Evolutionary conservation across 1,140 invertebrate species (phyloP).

Genomic region (Drosophila yakuba): DNA sequence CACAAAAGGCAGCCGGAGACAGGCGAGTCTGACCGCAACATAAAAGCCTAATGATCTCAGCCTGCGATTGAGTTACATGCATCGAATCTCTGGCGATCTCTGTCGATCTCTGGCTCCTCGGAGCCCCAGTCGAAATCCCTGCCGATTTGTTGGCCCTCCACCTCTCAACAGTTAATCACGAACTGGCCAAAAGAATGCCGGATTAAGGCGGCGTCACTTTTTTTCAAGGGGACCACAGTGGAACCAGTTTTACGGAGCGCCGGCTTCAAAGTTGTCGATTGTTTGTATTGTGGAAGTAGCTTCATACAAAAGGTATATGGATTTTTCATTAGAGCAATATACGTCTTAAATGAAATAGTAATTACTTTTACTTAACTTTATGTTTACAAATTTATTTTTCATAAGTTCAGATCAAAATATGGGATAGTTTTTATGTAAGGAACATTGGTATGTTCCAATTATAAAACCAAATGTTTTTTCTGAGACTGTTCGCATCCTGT

Average conservation of each 20-base stretch:
- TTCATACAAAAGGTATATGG: conserved; percentile 4
- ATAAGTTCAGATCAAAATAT: too few relatives aligned
- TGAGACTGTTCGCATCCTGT: background rate
- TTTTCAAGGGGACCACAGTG: conserved; percentile 26
- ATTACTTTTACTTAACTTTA: too few relatives aligned
- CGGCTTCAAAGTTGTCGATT: conserved; percentile 60
- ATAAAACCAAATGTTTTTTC: too few relatives aligned
- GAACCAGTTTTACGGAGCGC: conserved; percentile 67
- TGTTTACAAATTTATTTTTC: too few relatives aligned
- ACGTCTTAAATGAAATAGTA: background rate
- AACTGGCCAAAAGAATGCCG: conserved; percentile 70
- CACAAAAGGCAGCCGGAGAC: conserved; percentile 23
- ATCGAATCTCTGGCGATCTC: conserved; percentile 72
- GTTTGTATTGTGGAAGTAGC: conserved; percentile 22
- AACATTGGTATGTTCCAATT: background rate
- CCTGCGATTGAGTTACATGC: conserved; percentile 79
- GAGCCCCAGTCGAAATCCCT: conserved; percentile 6
- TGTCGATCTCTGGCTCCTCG: conserved; percentile 49
- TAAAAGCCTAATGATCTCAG: conserved; percentile 81
- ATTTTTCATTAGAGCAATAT: background rate
- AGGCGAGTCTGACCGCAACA: conserved; percentile 57
- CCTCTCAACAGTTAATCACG: conserved; percentile 80
- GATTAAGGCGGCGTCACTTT: conserved; percentile 63
- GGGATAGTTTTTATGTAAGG: too few relatives aligned
- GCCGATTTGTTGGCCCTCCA: conserved; percentile 37